Percentiles rank a stretch among this genome's conserved stretches.
These are phyloP conservation scores for Phrynosoma blainvillii DNA, from an alignment of 2,113 vertebrate genomes.

Conservation along the genomic window DNA sequence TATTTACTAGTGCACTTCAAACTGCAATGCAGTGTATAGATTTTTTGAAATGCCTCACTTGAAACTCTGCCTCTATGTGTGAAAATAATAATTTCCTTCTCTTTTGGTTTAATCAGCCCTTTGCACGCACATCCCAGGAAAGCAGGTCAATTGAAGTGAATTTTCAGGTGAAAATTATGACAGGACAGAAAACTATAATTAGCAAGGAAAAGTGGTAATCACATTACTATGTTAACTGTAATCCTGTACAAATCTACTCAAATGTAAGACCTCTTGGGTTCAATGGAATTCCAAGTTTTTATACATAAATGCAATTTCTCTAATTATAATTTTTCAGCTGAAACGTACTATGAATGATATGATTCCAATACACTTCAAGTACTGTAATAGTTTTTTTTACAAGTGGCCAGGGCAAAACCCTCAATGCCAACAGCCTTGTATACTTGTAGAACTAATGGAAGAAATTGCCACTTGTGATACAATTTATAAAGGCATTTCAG, in stretches of 20 bases:
- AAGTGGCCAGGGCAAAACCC: not conserved
- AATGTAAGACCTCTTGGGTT: not conserved
- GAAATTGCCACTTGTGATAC: not conserved
- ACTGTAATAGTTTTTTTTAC: not conserved
- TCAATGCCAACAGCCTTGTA: not conserved
- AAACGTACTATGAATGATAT: not conserved
- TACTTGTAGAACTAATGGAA: constrained; percentile 9
- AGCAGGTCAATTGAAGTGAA: too few species aligned
- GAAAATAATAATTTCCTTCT: too few species aligned
- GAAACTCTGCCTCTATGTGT: too few species aligned
- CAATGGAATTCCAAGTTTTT: not conserved
- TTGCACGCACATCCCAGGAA: too few species aligned
- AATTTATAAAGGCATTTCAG: not conserved
- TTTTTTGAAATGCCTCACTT: too few species aligned
- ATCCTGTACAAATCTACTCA: not conserved
- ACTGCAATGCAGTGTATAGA: too few species aligned
- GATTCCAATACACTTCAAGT: not conserved
- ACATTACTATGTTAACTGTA: not conserved
- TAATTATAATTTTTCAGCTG: not conserved
- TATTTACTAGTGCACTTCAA: too few species aligned
- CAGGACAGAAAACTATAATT: constrained; percentile 76
- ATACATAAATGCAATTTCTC: not conserved
- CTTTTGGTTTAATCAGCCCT: too few species aligned
- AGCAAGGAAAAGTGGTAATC: constrained; percentile 70
- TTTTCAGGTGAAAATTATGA: constrained; percentile 78